Conservation (phyloP, 2,113 vertebrate genomes). For the Emydocephalus ijimae region DNA sequence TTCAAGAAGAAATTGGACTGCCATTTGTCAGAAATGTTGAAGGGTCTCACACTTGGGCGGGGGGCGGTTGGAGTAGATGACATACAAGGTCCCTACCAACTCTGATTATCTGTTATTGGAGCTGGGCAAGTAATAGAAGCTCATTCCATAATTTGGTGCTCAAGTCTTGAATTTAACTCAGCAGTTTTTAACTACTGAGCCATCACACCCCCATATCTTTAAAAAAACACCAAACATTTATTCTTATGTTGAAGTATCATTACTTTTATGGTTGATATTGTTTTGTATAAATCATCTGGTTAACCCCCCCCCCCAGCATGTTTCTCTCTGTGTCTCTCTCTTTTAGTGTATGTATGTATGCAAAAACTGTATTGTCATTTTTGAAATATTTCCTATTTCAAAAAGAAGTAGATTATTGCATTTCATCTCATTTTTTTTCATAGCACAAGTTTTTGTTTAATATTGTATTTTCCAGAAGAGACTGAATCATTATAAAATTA, state of each 20-base stretch:
- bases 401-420: background rate
- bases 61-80: no score
- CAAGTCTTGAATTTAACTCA: background rate
- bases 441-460: background rate
- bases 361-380: background rate
- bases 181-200: no score
- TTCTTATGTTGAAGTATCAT: background rate
- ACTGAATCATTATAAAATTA: slow-evolving; percentile 35
- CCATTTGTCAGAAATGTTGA: no score
- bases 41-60: no score
- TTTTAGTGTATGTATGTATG: background rate
- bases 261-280: background rate
- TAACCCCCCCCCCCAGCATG: background rate
- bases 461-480: slow-evolving; percentile 25
- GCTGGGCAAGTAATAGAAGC: background rate
- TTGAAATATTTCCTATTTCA: background rate
- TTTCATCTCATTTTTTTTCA: slow-evolving; percentile 11
- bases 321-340: background rate
- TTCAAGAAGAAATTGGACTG: no score
- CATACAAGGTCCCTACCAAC: no score
- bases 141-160: background rate
- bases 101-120: background rate
- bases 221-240: background rate
- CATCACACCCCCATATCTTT: background rate
- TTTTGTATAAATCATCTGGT: background rate